Evolutionary conservation across 2,113 vertebrate species (phyloP), one percentile per base, ranked within the genome.

Genomic region (Columbina picui): DNA sequence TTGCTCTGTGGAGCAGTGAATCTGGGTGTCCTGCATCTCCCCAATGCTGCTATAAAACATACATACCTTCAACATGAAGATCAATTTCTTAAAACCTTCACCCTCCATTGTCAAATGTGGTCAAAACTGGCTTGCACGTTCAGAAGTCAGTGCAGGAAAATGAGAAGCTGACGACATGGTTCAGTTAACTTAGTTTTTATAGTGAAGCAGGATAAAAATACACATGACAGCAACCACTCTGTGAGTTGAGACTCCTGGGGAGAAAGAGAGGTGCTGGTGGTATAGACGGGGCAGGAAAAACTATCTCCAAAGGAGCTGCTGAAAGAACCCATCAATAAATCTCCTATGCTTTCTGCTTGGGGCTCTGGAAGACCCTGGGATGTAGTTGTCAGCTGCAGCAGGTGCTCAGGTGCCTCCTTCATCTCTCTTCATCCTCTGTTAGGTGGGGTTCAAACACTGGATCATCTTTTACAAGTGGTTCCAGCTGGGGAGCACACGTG

Each of bases 11-110:
- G 17, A 16, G 7, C 26, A 41, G 22, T 49, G 53, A 65, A 67
- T 57, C 26, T 57, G 30, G 9, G 7, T 38, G 10, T 47, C 52
- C 38, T 14, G n/a, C 1, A 1, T 65, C 36, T 70, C 9, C 29
- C 12, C 1, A 6, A 0, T 0, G 1, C 10, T 14, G 4, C 23
- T 43, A 49, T 22, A 43, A 92, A 94, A 14, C 8, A 19, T 7
- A 38, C 5, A 22, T 25, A 11, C 12, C 14, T 68, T 76, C 55
- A 32, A 29, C 6, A 45, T 8, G 32, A 73, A 76, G n/a, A 67
- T 7, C 16, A 52, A 2, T 36, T n/a, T 55, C 23, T 75, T 43
- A 83, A 73, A 41, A 59, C 27, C 12, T 74, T 90, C 38, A n/a
- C 4, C 2, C 10, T 19, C 23, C 26, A 4, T 52, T 56, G 14